These are phyloP conservation scores for Chaetogeoica ovagalla DNA, from an alignment of 2,888 invertebrate species.

Conservation along the genomic window DNA sequence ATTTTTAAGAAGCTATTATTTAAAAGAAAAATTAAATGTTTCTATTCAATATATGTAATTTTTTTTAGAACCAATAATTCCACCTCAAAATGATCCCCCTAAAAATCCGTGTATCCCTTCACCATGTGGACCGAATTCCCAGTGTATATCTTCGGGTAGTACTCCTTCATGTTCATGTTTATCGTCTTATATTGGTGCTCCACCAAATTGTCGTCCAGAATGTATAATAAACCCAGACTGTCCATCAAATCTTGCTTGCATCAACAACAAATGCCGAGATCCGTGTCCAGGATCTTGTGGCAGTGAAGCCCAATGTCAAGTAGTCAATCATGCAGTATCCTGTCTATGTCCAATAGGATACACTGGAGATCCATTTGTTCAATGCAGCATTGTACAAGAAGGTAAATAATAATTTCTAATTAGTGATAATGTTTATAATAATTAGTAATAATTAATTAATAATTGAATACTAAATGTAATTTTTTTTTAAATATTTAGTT, in stretches of 20 bases:
- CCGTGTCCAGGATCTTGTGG: constrained; percentile 84
- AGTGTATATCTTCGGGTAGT: constrained; percentile 68
- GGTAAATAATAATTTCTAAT: constrained; percentile 58
- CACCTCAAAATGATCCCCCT: constrained; percentile 76
- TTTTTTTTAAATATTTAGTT: constrained; percentile 32
- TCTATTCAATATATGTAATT: background rate
- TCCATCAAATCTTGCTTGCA: constrained; percentile 74
- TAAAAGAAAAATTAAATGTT: background rate
- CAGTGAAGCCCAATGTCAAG: constrained; percentile 75
- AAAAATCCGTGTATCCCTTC: constrained; percentile 72
- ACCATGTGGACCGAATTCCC: constrained; percentile 81
- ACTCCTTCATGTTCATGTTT: constrained; percentile 75
- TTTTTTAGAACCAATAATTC: constrained; percentile 67
- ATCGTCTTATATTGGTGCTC: constrained; percentile 75
- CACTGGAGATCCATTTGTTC: constrained; percentile 81
- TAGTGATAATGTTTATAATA: background rate
- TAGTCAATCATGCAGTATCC: constrained; percentile 78
- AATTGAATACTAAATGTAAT: background rate
- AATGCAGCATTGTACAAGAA: constrained; percentile 70
- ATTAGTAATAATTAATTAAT: background rate
- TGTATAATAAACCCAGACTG: constrained; percentile 82
- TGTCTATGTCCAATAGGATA: constrained; percentile 77
- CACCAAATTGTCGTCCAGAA: constrained; percentile 81
- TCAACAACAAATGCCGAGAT: constrained; percentile 78
- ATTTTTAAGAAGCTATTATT: background rate